Percentiles rank a stretch among this genome's conserved stretches.
These are phyloP conservation scores for Myrmophylax atrothorax DNA, from an alignment of 2,113 vertebrate genomes.

Conservation along the genomic window DNA sequence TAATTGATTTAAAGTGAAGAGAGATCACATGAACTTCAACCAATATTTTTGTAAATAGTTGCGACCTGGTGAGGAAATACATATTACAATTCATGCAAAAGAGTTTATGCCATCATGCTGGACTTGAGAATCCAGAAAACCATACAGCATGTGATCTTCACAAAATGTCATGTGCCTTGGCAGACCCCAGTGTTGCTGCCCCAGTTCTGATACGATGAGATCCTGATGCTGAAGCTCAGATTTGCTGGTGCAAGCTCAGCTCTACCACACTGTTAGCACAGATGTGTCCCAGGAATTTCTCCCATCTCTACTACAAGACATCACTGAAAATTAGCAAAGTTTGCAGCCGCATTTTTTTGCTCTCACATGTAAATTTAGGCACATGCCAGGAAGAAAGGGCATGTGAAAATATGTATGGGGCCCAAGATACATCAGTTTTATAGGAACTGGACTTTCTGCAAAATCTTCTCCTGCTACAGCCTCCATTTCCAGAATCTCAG, in stretches of 20 bases:
- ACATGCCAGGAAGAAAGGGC: neutral
- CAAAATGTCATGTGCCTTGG: neutral
- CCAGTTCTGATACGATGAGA: neutral
- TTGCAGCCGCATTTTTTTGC: neutral
- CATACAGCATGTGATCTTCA: neutral
- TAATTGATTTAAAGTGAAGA: neutral
- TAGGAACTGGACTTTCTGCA: neutral
- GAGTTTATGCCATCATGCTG: neutral
- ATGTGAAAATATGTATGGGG: neutral
- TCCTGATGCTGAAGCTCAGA: neutral
- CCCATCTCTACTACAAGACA: neutral
- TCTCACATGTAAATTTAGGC: neutral
- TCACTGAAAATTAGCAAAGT: neutral
- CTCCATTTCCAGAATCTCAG: neutral
- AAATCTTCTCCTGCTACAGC: neutral
- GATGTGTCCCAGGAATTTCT: neutral
- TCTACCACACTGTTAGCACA: neutral
- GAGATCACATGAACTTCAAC: neutral
- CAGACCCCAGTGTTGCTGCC: neutral
- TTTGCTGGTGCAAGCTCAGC: neutral
- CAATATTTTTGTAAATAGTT: neutral
- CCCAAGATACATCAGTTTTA: neutral
- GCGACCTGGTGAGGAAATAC: neutral
- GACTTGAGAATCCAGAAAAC: neutral
- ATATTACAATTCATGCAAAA: neutral